phyloP scores from a whole-genome alignment of 2,888 invertebrate species.

The Eupithecia centaureata region DNA sequence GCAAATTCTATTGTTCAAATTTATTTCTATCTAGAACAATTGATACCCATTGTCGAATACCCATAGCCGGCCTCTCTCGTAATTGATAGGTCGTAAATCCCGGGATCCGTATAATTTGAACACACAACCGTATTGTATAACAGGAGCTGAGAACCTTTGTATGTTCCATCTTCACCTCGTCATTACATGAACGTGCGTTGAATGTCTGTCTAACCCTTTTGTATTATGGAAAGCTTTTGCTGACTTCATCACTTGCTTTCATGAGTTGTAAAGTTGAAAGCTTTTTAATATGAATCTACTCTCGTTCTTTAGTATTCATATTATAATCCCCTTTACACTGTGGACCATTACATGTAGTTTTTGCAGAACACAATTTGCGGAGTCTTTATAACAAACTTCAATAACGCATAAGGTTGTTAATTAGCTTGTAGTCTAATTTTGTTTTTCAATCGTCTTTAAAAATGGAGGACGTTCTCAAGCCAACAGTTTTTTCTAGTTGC shows the following conservation, averaged over 20 bases:
- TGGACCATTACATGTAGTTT: not conserved
- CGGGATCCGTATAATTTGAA: conserved; percentile 48
- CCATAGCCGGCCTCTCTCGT: not conserved
- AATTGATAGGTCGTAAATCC: conserved; percentile 45
- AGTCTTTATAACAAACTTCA: not conserved
- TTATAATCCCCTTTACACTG: not conserved
- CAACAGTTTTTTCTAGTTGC: no score
- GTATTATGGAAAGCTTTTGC: conserved; percentile 7
- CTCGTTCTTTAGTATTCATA: not conserved
- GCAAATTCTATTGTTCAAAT: not conserved
- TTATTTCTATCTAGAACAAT: not conserved
- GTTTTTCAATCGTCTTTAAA: no score
- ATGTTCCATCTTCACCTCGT: conserved; percentile 33
- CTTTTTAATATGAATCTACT: not conserved
- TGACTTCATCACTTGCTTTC: not conserved
- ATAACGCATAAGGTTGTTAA: not conserved
- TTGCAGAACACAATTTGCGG: not conserved
- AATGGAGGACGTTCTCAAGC: no score
- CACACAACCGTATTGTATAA: conserved; percentile 45
- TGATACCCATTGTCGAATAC: not conserved
- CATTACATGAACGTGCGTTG: conserved; percentile 1
- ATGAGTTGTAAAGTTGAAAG: not conserved
- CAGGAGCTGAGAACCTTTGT: conserved; percentile 42
- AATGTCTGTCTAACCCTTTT: conserved; percentile 9
- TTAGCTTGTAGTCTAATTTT: no score